These are phyloP conservation scores for Brachionus asplanchnoidis DNA, from an alignment of 1,140 invertebrate species.

Conservation along the genomic window DNA sequence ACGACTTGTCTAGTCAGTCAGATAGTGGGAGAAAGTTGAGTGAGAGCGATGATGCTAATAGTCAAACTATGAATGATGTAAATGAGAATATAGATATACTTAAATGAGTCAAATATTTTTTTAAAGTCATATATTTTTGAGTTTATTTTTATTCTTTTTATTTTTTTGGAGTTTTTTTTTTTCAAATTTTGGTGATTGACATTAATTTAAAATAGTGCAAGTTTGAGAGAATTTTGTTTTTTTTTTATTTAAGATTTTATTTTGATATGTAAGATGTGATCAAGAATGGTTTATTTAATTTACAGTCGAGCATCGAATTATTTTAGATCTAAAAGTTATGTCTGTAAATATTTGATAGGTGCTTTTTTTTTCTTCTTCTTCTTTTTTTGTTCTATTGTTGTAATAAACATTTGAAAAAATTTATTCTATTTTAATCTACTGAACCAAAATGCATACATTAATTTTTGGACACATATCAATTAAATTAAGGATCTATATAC, in stretches of 20 bases:
- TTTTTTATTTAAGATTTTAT: background rate
- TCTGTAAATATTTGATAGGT: background rate
- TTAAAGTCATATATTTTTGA: conserved; percentile 28
- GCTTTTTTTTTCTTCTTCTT: background rate
- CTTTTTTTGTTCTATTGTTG: background rate
- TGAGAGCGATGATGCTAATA: conserved; percentile 6
- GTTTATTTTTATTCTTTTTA: background rate
- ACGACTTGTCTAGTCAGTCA: background rate
- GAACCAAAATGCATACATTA: too few relatives aligned
- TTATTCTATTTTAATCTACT: background rate
- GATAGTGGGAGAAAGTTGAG: background rate
- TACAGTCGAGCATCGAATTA: background rate
- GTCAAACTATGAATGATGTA: background rate
- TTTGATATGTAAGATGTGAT: background rate
- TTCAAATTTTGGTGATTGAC: background rate
- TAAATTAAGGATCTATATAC: too few relatives aligned
- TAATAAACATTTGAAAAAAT: background rate
- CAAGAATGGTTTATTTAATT: background rate
- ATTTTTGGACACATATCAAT: too few relatives aligned
- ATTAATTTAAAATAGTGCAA: conserved; percentile 9
- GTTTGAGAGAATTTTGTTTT: background rate
- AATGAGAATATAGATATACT: conserved; percentile 11
- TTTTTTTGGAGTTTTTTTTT: background rate
- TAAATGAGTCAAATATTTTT: conserved; percentile 31
- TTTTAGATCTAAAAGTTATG: background rate